Evolutionary conservation across 2,113 vertebrate species (phyloP), one percentile per base, ranked within the genome.

Genomic region (Aegypius monachus): DNA sequence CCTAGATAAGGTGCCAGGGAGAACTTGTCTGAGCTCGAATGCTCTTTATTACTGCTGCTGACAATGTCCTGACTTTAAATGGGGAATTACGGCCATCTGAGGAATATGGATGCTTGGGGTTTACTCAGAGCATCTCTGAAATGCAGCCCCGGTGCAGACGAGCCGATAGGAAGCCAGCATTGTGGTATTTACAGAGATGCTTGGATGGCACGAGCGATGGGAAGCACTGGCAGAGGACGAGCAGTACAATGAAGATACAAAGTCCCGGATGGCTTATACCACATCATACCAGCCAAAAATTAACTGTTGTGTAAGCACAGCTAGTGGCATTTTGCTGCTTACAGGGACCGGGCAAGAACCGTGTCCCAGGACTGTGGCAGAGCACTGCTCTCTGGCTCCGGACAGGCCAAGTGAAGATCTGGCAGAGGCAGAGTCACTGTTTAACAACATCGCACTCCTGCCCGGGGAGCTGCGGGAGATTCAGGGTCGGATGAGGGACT

Each of bases 1-100:
- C 93, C 93, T 59, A 63, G 80, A 93, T 75, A 16, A 63, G 59
- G 71, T 58, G 96, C 96, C 97, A 97, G 32, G 38, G 52, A 58
- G 22, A 81, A 71, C 91, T 52, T 85, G 82, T 67, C 94, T 62
- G 81, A 95, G 95, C 86, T 93, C 52, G 17, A 79, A 72, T 7
- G 17, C 82, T 94, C 81, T 82, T 86, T 50, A n/a, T 86, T 73
- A 66, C n/a, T 4, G 17, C 52, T 78, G 72, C 78, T 66, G 78
- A 65, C 86, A 83, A 84, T 2, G 16, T 40, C 71, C 75, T 21
- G 59, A 19, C 71, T 61, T 45, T 70, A 29, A 19, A 56, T 1
- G 8, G 71, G 75, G 90, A 95, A 86, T 84, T 52, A 86, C 6
- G 17, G 81, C 72, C 18, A 17, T 26, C 42, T 19, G 75, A 71